A percentile compares a stretch with the other conserved stretches of the same genome.
phyloP scores from a whole-genome alignment of 2,888 invertebrate genomes.

The Lacanobia oleracea region DNA sequence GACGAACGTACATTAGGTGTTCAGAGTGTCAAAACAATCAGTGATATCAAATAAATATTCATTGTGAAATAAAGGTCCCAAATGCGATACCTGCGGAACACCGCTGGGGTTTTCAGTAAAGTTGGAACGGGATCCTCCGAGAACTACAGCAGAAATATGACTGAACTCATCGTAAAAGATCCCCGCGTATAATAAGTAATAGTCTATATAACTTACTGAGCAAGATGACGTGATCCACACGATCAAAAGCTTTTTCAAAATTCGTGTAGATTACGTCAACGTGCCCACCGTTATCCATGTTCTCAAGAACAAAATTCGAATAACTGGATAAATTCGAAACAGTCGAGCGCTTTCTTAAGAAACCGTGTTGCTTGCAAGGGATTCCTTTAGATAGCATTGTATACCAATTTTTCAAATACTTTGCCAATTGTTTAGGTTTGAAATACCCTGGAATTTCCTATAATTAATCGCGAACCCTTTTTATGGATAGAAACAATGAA shows the following conservation, averaged over 20 bases:
- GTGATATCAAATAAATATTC: conserved; percentile 39
- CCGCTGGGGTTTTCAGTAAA: conserved; percentile 48
- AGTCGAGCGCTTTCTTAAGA: no score
- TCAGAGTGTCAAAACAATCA: no score
- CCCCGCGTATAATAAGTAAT: conserved; percentile 41
- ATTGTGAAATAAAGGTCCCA: conserved; percentile 58
- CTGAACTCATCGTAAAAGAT: conserved; percentile 42
- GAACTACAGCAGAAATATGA: conserved; percentile 41
- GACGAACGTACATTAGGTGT: no score
- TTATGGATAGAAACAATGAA: no score
- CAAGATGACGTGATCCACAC: conserved; percentile 48
- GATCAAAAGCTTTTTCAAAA: conserved; percentile 39
- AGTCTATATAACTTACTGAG: conserved; percentile 27
- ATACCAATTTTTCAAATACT: no score
- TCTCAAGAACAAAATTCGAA: neutral
- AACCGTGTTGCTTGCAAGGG: no score
- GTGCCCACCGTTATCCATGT: neutral
- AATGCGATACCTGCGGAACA: conserved; percentile 59
- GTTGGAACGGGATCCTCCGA: conserved; percentile 42
- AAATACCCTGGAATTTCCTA: no score
- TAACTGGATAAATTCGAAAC: no score
- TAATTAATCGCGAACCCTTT: no score
- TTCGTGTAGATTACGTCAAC: neutral
- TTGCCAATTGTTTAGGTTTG: no score
- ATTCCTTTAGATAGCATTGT: no score